phyloP scores from a whole-genome alignment of 2,797 vertebrate genomes.

The Cygnus olor region DNA sequence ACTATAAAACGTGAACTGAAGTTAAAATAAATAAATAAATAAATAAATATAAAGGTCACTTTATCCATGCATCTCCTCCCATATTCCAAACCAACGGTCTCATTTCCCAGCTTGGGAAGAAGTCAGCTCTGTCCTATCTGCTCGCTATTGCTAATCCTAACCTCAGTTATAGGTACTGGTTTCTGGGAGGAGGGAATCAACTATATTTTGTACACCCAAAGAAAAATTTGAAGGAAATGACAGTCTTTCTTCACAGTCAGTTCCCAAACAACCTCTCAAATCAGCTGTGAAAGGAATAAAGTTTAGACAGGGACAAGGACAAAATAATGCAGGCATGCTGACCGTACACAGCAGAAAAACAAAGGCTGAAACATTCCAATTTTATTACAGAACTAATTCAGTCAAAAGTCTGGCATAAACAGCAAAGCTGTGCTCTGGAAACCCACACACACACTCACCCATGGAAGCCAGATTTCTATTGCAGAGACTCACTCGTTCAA shows the following conservation, averaged over 20 bases:
- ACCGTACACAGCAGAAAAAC: slow-evolving; percentile 18
- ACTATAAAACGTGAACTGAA: not conserved
- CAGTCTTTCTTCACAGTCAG: not conserved
- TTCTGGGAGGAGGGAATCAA: not conserved
- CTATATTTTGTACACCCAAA: not conserved
- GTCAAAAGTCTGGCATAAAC: slow-evolving; percentile 4
- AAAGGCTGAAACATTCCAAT: not conserved
- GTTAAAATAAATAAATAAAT: not conserved
- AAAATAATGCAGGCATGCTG: not conserved
- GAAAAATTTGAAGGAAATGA: not conserved
- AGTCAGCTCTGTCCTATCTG: not conserved
- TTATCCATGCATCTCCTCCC: not conserved
- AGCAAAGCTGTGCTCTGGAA: not conserved
- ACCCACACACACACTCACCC: not conserved
- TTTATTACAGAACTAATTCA: slow-evolving; percentile 49
- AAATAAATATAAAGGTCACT: not conserved
- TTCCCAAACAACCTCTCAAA: slow-evolving; percentile 12
- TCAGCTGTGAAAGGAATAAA: not conserved
- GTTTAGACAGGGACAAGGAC: slow-evolving; percentile 3
- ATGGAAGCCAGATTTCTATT: not conserved
- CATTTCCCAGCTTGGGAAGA: not conserved
- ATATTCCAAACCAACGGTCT: not conserved
- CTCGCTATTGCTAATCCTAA: not conserved
- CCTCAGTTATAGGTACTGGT: not conserved
- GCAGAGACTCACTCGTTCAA: not conserved